A percentile compares a stretch with the other conserved stretches of the same genome.
Evolutionary conservation across 1,140 invertebrate genomes (phyloP).

Genomic region (Ooceraea biroi): DNA sequence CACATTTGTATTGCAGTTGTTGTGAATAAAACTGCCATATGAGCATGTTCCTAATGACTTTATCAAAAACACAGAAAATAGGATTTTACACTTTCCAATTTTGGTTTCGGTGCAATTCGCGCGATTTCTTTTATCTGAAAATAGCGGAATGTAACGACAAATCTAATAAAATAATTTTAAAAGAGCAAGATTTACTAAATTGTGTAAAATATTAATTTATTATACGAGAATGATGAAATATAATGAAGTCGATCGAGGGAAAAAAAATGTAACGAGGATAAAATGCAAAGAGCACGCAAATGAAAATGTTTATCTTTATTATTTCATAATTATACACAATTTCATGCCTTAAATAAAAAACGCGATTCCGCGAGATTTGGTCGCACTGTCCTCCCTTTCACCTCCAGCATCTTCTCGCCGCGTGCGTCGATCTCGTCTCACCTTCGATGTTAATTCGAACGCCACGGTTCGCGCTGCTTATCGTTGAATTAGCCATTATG

Average conservation of each 20-base stretch:
- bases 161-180: background rate
- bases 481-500: slow-evolving; percentile 87
- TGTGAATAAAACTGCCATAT: too few relatives aligned
- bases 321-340: too few relatives aligned
- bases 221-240: too few relatives aligned
- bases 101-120: slow-evolving; percentile 5
- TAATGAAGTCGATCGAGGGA: too few relatives aligned
- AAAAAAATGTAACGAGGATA: too few relatives aligned
- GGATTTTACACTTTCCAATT: slow-evolving; percentile 33
- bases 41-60: too few relatives aligned
- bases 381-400: slow-evolving; percentile 17
- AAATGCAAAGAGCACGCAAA: too few relatives aligned
- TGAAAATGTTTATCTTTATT: too few relatives aligned
- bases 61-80: too few relatives aligned
- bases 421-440: slow-evolving; percentile 79
- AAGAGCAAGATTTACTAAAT: background rate
- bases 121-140: background rate
- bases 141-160: background rate
- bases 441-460: slow-evolving; percentile 86
- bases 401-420: slow-evolving; percentile 13
- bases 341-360: too few relatives aligned
- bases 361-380: background rate
- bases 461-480: slow-evolving; percentile 86
- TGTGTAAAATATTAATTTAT: background rate
- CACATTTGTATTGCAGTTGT: too few relatives aligned